Base-by-base conservation (phyloP, 2,888 invertebrate genomes). In the Oscheius sp. region DNA sequence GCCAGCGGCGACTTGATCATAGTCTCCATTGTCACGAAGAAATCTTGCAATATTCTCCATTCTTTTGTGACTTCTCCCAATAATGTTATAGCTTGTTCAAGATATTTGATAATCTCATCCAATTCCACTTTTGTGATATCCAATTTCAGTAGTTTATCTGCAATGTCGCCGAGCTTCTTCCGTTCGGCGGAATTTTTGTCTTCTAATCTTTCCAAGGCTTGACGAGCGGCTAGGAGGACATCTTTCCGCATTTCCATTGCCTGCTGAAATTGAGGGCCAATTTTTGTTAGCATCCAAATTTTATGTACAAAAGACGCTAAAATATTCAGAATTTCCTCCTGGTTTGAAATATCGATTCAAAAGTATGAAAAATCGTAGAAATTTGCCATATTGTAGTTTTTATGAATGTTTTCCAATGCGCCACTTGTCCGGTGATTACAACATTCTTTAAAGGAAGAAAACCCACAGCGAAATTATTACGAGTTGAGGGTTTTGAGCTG, bases 1-100 rank as follows among this genome's bases (percentile, higher is more conserved):
- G 43, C n/a, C 43, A 61, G 12, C 5, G 61, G 45, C 1, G 13
- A 18, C 18, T 23, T 43, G 45, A 61, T 18, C n/a, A 61, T 41
- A 9, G n/a, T 61, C 25, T 61, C 61, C 41, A 61, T 6, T 2
- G 61, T 23, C 18, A 41, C 21, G 61, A 61, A 61, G n/a, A 61
- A 61, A 21, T 35, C 13, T 13, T 43, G 23, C 5, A 61, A 41
- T 13, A 41, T 18, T 9, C 41, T 45, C 61, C 61, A 61, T 3
- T 41, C 43, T 13, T 41, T 12, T 35, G n/a, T n/a, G 13, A 61
- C 43, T 1, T 61, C 7, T 12, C 41, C 61, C 12, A 61, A 12
- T 6, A 61, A 1, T 61, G 35, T 1, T 1, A 61, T 25, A 7
- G 43, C 61, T 61, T 13, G 7, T 25, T 9, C 1, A 9, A 61